phyloP scores from a whole-genome alignment of 2,888 invertebrate species.

The Chloroclystis v-ata region DNA sequence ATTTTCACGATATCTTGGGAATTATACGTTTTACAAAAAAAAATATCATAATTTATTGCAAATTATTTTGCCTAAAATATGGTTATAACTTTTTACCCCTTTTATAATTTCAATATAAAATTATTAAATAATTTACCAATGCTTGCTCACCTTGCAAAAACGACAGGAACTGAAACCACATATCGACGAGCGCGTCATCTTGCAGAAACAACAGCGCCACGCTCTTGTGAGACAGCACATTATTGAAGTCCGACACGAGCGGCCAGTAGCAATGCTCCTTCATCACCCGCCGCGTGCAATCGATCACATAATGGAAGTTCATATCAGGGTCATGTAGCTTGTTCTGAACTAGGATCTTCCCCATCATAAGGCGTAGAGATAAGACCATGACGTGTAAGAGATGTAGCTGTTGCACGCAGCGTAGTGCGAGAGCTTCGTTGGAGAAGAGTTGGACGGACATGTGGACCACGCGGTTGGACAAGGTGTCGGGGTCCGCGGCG shows the following conservation, averaged over 20 bases:
- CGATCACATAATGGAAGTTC: constrained; percentile 94
- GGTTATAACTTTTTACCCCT: too few species aligned
- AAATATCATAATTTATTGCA: too few species aligned
- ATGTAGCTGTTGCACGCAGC: constrained; percentile 94
- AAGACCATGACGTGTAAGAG: constrained; percentile 97
- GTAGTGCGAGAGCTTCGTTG: constrained; percentile 92
- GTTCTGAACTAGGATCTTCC: constrained; percentile 91
- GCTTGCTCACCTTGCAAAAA: constrained; percentile 90
- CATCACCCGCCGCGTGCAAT: constrained; percentile 94
- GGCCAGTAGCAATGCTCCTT: constrained; percentile 99
- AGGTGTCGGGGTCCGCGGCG: constrained; percentile 90
- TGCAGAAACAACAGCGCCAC: constrained; percentile 94
- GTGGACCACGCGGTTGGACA: constrained; percentile 97
- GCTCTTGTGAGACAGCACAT: constrained; percentile 94
- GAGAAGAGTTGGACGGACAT: constrained; percentile 98
- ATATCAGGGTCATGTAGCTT: constrained; percentile 87
- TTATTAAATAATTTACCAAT: not conserved
- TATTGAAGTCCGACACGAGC: constrained; percentile 96
- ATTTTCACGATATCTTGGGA: too few species aligned
- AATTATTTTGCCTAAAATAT: too few species aligned
- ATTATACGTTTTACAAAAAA: too few species aligned
- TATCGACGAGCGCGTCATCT: constrained; percentile 91
- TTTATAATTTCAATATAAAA: too few species aligned
- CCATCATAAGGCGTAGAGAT: constrained; percentile 92
- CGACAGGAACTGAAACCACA: constrained; percentile 97